Conservation (phyloP, 2,797 vertebrate species). For the Sebastes glaucus region DNA sequence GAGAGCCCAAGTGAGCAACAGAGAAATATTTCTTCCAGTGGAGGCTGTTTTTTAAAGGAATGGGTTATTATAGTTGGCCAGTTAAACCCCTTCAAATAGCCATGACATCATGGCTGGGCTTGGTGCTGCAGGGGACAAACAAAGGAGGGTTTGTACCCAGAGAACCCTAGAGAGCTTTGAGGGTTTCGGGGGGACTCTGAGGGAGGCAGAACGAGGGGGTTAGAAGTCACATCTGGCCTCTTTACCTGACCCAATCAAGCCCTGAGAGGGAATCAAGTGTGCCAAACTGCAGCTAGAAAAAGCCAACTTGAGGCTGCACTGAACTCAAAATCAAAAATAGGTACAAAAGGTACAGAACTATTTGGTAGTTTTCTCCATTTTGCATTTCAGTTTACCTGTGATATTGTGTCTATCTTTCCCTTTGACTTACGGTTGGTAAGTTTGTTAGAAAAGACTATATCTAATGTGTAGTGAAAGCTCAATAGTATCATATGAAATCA, state of each 20-base stretch:
- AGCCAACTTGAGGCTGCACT: constrained; percentile 30
- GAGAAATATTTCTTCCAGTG: constrained; percentile 82
- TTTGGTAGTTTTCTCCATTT: constrained; percentile 4
- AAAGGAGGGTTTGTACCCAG: constrained; percentile 82
- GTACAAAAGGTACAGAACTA: constrained; percentile 18
- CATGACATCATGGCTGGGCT: constrained; percentile 84
- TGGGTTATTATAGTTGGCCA: constrained; percentile 86
- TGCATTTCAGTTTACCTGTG: neutral
- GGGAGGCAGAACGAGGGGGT: constrained; percentile 70
- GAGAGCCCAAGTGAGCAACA: constrained; percentile 79
- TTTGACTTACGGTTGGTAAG: neutral
- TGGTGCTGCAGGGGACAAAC: constrained; percentile 80
- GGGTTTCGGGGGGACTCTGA: constrained; percentile 68
- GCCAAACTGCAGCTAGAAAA: constrained; percentile 56
- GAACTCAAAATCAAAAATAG: constrained; percentile 29
- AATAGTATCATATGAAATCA: constrained; percentile 13
- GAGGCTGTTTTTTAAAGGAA: constrained; percentile 81
- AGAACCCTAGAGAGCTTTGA: constrained; percentile 74
- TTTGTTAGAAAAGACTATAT: neutral
- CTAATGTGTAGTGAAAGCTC: constrained; percentile 19
- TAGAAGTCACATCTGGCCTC: constrained; percentile 82
- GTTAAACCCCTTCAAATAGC: constrained; percentile 83
- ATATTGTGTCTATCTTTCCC: neutral
- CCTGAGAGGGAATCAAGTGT: constrained; percentile 58
- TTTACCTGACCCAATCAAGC: constrained; percentile 79